Conservation (phyloP, 64 coral and sea anemone genomes). For the Anthopleura sola region DNA sequence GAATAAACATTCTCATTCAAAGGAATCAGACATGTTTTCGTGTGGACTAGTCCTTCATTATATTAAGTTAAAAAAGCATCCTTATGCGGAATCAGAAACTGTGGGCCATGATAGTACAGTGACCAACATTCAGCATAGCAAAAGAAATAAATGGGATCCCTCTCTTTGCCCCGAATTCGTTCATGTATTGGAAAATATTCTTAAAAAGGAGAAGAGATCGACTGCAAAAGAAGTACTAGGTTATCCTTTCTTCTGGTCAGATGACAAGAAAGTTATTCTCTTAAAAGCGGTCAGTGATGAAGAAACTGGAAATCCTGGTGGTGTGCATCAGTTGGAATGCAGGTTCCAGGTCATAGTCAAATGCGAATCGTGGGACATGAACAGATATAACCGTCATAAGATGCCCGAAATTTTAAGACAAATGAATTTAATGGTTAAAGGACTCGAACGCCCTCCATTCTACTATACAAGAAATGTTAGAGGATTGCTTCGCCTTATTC, state of each 20-base stretch:
- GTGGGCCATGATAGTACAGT: background rate
- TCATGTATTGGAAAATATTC: conserved; percentile 27
- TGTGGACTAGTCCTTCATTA: conserved; percentile 60
- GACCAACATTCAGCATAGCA: background rate
- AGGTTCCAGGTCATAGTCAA: background rate
- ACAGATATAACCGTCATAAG: too few relatives aligned
- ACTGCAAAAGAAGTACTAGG: conserved; percentile 7
- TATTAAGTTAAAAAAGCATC: conserved; percentile 32
- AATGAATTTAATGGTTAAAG: background rate
- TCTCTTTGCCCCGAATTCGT: conserved; percentile 22
- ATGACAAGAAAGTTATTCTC: conserved; percentile 38
- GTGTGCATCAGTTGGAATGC: background rate
- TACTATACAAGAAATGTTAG: background rate
- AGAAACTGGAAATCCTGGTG: background rate
- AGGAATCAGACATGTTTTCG: conserved; percentile 55
- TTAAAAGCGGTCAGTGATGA: background rate
- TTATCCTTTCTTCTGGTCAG: conserved; percentile 64
- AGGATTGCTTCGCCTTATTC: background rate
- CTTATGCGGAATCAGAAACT: background rate
- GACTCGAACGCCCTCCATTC: background rate
- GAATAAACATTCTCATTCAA: background rate
- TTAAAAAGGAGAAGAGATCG: conserved; percentile 26
- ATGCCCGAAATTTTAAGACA: background rate
- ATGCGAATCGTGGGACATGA: background rate
- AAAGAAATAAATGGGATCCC: background rate